Conservation (phyloP, 2,113 vertebrate genomes). For the Brevimyrus niger region DNA sequence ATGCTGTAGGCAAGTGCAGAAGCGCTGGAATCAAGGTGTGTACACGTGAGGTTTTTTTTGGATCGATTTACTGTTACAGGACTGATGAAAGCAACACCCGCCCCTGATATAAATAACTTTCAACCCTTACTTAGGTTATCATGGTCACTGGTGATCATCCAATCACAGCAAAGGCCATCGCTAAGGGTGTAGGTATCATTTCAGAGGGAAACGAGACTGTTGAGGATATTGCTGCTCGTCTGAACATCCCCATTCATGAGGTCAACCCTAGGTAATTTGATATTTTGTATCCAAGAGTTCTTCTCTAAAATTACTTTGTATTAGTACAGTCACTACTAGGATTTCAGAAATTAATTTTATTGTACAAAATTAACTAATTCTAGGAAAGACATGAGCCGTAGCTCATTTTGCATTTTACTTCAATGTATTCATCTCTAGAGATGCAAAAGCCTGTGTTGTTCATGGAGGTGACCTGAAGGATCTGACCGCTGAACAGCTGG, state of each 20-base stretch:
- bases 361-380: background rate
- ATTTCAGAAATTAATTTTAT: background rate
- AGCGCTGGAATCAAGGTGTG: slow-evolving; percentile 54
- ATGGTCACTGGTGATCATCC: slow-evolving; percentile 66
- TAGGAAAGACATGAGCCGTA: background rate
- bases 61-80: background rate
- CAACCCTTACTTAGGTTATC: slow-evolving; percentile 48
- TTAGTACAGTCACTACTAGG: background rate
- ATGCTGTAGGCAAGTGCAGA: slow-evolving; percentile 61
- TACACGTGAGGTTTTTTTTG: background rate
- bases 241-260: slow-evolving; percentile 61
- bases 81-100: background rate
- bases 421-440: slow-evolving; percentile 24
- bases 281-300: background rate
- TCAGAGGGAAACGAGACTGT: slow-evolving; percentile 62
- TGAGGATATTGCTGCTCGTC: slow-evolving; percentile 60
- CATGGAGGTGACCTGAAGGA: slow-evolving; percentile 55
- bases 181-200: slow-evolving; percentile 66
- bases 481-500: slow-evolving; percentile 45
- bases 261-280: slow-evolving; percentile 56
- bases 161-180: slow-evolving; percentile 65
- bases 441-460: slow-evolving; percentile 47
- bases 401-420: background rate
- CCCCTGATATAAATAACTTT: background rate
- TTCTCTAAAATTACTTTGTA: background rate